A percentile compares a stretch with the other conserved stretches of the same genome.
phyloP scores from a whole-genome alignment of 2,113 vertebrate species.

The Corythaeola cristata region DNA sequence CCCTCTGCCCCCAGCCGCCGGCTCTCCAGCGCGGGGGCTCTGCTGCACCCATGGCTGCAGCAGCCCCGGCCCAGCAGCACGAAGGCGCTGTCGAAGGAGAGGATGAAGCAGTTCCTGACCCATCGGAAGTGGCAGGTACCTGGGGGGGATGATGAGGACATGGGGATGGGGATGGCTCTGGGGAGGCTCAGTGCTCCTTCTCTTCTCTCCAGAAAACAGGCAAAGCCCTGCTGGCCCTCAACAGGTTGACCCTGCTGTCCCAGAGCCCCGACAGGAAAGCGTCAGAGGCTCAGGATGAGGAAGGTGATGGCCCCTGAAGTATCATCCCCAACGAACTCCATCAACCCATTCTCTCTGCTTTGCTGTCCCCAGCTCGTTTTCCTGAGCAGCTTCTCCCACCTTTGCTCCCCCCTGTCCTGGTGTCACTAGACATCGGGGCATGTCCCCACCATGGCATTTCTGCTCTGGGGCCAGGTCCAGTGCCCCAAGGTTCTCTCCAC shows the following conservation, averaged over 20 bases:
- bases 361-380: not conserved
- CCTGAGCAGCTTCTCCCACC: not conserved
- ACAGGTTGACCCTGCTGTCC: constrained; percentile 81
- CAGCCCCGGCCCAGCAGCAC: constrained; percentile 64
- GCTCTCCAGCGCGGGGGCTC: constrained; percentile 75
- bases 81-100: constrained; percentile 81
- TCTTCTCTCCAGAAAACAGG: constrained; percentile 81
- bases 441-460: not conserved
- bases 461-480: not conserved
- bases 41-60: constrained; percentile 84
- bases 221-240: constrained; percentile 86
- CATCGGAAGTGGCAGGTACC: constrained; percentile 86
- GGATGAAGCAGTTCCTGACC: constrained; percentile 82
- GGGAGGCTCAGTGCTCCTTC: not conserved
- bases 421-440: rapidly evolving
- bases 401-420: not conserved
- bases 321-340: rapidly evolving
- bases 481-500: not conserved
- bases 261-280: constrained; percentile 66
- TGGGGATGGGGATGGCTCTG: not conserved
- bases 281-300: constrained; percentile 42
- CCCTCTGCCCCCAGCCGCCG: constrained; percentile 54
- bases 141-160: rapidly evolving
- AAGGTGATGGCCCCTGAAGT: constrained; percentile 5
- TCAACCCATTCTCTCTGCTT: not conserved